These are phyloP conservation scores for Darevskia mixta DNA, from an alignment of 2,797 vertebrate genomes.

Conservation along the genomic window DNA sequence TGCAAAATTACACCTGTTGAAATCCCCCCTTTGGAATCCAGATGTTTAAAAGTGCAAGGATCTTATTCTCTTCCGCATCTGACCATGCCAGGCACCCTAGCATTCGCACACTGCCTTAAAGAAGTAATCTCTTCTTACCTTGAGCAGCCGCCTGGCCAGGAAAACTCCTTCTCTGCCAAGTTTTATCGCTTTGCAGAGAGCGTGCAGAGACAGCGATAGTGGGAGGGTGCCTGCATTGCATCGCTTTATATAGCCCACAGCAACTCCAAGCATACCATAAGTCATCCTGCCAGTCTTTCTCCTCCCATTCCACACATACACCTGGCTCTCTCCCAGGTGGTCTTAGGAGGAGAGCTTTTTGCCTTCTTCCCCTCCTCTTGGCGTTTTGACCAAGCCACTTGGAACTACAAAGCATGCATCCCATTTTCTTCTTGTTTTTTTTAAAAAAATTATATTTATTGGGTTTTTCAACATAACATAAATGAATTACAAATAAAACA, in stretches of 20 bases:
- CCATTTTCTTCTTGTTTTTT: conserved; percentile 1
- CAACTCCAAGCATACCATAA: conserved; percentile 46
- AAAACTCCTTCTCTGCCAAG: conserved; percentile 14
- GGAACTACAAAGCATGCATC: not conserved
- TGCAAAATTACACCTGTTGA: not conserved
- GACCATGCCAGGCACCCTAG: not conserved
- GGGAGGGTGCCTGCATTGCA: conserved; percentile 28
- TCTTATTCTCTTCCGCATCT: not conserved
- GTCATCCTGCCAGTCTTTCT: conserved; percentile 27
- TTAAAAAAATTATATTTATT: no score
- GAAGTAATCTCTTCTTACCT: conserved; percentile 61
- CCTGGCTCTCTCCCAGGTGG: conserved; percentile 18
- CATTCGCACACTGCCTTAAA: not conserved
- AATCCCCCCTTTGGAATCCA: not conserved
- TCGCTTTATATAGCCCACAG: conserved; percentile 63
- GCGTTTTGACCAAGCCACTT: conserved; percentile 42
- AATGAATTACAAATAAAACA: no score
- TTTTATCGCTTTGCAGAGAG: conserved; percentile 27
- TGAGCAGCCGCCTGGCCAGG: conserved; percentile 5
- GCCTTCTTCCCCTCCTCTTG: conserved; percentile 29
- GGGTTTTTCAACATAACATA: no score
- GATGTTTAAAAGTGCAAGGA: not conserved
- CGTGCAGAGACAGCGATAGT: not conserved
- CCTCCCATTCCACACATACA: conserved; percentile 51
- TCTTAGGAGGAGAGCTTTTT: conserved; percentile 49